These are phyloP conservation scores for Drosophila eugracilis DNA, from an alignment of 1,140 invertebrate species.

Conservation along the genomic window DNA sequence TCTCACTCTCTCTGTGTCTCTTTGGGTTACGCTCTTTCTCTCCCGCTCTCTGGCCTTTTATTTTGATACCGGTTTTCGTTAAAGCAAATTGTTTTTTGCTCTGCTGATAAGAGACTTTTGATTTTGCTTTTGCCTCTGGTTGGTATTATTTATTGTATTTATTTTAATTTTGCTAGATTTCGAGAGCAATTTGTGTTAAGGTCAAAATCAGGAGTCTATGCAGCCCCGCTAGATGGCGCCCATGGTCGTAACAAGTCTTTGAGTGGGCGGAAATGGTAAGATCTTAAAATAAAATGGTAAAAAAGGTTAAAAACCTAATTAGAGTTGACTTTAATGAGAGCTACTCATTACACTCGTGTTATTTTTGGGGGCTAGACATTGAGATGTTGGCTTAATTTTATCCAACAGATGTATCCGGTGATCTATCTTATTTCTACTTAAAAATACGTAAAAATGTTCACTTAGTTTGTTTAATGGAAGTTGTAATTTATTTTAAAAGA, in stretches of 20 bases:
- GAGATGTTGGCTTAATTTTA: slow-evolving; percentile 2
- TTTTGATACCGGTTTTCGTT: slow-evolving; percentile 75
- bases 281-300: slow-evolving; percentile 23
- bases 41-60: slow-evolving; percentile 48
- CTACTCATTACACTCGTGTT: slow-evolving; percentile 1
- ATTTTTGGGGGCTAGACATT: slow-evolving; percentile 9
- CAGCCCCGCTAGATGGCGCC: slow-evolving; percentile 2
- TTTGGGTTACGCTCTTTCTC: slow-evolving; percentile 9
- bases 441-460: background rate
- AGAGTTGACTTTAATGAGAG: slow-evolving; percentile 18
- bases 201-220: slow-evolving; percentile 9
- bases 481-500: no score
- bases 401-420: background rate
- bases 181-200: slow-evolving; percentile 29
- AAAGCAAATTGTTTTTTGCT: slow-evolving; percentile 43
- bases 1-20: background rate
- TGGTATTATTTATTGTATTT: slow-evolving; percentile 10
- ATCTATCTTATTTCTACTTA: background rate
- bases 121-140: slow-evolving; percentile 18
- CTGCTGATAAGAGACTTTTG: slow-evolving; percentile 50
- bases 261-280: slow-evolving; percentile 46
- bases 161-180: slow-evolving; percentile 24
- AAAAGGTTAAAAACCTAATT: slow-evolving; percentile 13
- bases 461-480: no score
- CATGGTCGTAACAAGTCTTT: slow-evolving; percentile 11